Evolutionary conservation across 2,113 vertebrate species (phyloP).

Genomic region (Porphyrio hochstetteri): DNA sequence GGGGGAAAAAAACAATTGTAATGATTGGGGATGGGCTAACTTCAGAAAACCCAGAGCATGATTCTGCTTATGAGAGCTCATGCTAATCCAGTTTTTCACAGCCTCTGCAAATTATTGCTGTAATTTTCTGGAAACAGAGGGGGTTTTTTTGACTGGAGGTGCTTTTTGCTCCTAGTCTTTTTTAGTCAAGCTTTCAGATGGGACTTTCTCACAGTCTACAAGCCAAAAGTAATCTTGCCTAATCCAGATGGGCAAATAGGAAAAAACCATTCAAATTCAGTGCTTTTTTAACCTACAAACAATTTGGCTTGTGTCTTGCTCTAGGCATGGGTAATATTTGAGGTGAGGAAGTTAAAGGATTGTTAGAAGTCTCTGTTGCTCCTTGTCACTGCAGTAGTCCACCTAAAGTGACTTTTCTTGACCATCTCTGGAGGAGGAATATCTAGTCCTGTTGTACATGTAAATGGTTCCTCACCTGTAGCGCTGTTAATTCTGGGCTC

Average conservation of each 20-base stretch:
- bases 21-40: background rate
- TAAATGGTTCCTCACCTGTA: background rate
- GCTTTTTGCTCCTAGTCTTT: background rate
- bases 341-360: background rate
- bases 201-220: background rate
- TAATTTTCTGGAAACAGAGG: background rate
- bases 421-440: accelerated
- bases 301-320: background rate
- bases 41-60: background rate
- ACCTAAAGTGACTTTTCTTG: background rate
- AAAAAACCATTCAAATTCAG: background rate
- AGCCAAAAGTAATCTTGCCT: background rate
- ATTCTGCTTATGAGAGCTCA: background rate
- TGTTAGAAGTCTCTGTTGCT: background rate
- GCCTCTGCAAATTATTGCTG: background rate
- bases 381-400: background rate
- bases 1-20: background rate
- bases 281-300: background rate
- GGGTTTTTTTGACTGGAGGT: background rate
- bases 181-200: background rate
- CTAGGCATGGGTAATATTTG: background rate
- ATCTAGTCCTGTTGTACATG: background rate
- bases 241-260: background rate
- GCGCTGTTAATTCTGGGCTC: background rate
- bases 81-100: background rate